Evolutionary conservation across 92 coral and sea anemone genomes (phyloP).

Genomic region (Epizoanthus scotinus): DNA sequence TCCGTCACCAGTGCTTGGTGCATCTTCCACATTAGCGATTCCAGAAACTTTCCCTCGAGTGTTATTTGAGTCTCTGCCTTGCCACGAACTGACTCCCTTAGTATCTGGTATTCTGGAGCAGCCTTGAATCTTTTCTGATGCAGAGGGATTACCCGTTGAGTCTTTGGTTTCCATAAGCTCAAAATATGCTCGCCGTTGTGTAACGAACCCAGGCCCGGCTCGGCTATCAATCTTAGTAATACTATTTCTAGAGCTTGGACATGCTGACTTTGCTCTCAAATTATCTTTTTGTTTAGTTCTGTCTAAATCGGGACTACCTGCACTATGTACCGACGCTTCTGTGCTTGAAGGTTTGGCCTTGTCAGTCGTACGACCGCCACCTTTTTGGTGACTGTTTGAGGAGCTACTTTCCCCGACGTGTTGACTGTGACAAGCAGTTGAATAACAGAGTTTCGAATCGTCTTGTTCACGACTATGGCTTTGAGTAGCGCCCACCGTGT

Average conservation of each 20-base stretch:
- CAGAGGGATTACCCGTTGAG: background rate
- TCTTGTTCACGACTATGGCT: background rate
- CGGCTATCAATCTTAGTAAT: slow-evolving; percentile 12
- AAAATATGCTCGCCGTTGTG: slow-evolving; percentile 20
- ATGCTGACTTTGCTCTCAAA: background rate
- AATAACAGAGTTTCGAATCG: background rate
- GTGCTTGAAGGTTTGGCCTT: background rate
- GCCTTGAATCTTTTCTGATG: background rate
- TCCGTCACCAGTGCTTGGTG: background rate
- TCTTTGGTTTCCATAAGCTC: slow-evolving; percentile 16
- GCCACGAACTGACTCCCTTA: background rate
- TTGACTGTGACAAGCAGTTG: background rate
- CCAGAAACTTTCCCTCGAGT: background rate
- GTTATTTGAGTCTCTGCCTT: background rate
- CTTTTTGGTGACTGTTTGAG: background rate
- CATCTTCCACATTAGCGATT: background rate
- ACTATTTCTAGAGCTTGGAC: slow-evolving; percentile 8
- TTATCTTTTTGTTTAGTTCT: slow-evolving; percentile 8
- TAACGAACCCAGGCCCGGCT: slow-evolving; percentile 32
- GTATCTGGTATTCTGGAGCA: background rate
- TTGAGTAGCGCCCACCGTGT: background rate
- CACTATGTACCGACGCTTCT: background rate
- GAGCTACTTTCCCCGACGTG: background rate
- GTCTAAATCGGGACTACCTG: background rate
- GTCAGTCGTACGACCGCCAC: background rate